These are phyloP conservation scores for Psephotus haematonotus DNA, from an alignment of 2,113 vertebrate species.

Conservation along the genomic window DNA sequence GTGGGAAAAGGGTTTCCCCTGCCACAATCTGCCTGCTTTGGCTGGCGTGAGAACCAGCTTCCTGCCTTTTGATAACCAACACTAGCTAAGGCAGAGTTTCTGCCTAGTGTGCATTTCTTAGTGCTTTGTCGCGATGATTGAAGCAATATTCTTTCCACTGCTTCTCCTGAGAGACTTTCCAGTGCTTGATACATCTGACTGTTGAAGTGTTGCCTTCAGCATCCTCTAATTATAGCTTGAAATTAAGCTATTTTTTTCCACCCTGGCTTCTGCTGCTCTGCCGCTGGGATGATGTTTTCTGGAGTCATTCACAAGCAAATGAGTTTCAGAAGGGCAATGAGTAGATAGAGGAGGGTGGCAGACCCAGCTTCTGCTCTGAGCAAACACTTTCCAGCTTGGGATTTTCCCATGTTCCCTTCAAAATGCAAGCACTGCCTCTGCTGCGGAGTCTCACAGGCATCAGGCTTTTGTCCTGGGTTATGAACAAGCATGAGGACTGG, in stretches of 20 bases:
- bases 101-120: slow-evolving; percentile 1
- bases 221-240: slow-evolving; percentile 9
- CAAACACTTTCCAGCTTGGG: not conserved
- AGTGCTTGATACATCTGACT: not conserved
- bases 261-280: not conserved
- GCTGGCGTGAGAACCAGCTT: not conserved
- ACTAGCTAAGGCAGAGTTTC: not conserved
- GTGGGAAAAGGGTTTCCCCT: not conserved
- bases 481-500: not conserved
- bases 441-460: not conserved
- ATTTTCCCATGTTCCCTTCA: not conserved
- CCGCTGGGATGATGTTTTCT: not conserved
- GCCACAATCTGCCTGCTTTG: not conserved
- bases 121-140: not conserved
- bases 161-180: slow-evolving; percentile 26
- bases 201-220: slow-evolving; percentile 35
- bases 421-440: not conserved
- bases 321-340: slow-evolving; percentile 19
- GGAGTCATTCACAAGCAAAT: not conserved
- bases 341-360: not conserved
- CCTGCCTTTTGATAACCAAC: slow-evolving; percentile 19
- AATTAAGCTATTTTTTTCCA: not conserved
- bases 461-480: not conserved
- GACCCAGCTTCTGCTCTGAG: not conserved
- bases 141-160: slow-evolving; percentile 36